Conservation (phyloP, 2,797 vertebrate species). For the Crocidura indochinensis region DNA sequence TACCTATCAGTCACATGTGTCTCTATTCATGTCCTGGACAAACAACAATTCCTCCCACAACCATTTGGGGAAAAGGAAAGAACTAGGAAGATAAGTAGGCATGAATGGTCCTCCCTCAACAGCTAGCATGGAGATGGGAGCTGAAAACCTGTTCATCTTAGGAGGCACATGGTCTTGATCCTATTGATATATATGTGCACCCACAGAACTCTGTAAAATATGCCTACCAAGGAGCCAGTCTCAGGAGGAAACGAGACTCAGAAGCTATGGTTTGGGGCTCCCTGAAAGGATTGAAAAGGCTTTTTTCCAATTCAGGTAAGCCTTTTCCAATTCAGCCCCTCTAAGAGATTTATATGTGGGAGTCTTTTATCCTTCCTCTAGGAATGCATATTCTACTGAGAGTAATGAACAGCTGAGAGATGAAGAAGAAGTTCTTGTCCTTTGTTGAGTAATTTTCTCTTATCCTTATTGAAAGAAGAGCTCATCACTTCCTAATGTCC, state of each 20-base stretch:
- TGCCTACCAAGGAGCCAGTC: neutral
- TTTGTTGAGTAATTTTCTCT: neutral
- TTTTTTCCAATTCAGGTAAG: neutral
- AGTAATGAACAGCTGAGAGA: neutral
- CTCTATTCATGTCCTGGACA: neutral
- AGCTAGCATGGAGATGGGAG: neutral
- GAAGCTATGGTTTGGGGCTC: neutral
- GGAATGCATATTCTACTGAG: neutral
- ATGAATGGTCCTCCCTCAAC: neutral
- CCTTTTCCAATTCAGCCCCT: neutral
- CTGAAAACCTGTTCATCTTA: neutral
- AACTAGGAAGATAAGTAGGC: neutral
- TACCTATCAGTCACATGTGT: neutral
- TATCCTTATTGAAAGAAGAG: neutral
- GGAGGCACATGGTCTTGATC: fast-evolving
- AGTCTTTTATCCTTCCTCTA: neutral
- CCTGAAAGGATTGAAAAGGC: neutral
- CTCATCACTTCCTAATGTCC: neutral
- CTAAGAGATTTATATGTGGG: no score
- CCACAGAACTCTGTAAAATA: neutral
- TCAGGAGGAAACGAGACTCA: neutral
- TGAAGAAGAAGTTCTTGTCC: neutral
- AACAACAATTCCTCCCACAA: neutral
- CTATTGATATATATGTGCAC: neutral
- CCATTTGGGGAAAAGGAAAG: neutral